These are phyloP conservation scores for Enteromius afrohamiltoni DNA, from an alignment of 2,797 vertebrate species.

Conservation along the genomic window DNA sequence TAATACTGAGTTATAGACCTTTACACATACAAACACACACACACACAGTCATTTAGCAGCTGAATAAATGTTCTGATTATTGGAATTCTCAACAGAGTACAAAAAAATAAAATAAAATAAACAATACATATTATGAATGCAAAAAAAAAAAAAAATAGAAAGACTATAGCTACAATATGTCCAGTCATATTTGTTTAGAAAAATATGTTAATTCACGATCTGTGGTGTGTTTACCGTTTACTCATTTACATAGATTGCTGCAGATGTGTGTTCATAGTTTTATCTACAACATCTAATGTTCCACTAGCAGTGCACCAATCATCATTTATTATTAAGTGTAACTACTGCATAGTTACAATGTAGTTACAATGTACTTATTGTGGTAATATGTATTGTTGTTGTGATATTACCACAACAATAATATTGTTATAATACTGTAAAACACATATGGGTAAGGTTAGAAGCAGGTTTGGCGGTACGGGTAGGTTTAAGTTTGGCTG, in stretches of 20 bases:
- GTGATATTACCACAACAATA: no score
- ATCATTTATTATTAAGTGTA: not conserved
- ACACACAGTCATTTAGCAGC: not conserved
- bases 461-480: no score
- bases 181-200: not conserved
- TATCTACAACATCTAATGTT: not conserved
- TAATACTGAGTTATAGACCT: not conserved
- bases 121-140: no score
- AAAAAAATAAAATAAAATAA: not conserved
- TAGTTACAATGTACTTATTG: no score
- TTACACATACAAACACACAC: not conserved
- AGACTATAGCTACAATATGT: not conserved
- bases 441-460: no score
- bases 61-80: not conserved
- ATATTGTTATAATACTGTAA: no score
- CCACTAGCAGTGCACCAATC: not conserved
- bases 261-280: not conserved
- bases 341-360: no score
- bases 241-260: not conserved
- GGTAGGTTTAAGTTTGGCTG: no score
- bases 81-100: not conserved
- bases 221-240: not conserved
- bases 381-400: no score
- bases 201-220: not conserved
- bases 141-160: not conserved